Conservation (phyloP, 2,113 vertebrate genomes). For the Rhinolophus ferrumequinum region DNA sequence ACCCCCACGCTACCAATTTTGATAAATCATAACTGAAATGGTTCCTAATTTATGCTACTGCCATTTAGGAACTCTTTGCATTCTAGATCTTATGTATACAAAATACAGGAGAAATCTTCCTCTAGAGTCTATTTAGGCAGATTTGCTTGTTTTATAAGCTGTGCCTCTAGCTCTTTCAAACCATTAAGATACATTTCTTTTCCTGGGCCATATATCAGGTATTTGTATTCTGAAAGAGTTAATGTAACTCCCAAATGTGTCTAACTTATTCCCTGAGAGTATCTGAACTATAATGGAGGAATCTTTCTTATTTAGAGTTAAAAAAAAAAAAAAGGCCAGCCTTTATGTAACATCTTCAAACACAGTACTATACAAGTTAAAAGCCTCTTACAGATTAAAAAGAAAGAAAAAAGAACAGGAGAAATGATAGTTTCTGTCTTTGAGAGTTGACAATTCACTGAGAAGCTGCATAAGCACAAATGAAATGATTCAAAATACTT, state of each 20-base stretch:
- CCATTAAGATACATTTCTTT: neutral
- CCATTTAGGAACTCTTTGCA: neutral
- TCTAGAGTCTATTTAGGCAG: neutral
- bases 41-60: neutral
- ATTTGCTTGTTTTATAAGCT: neutral
- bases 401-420: neutral
- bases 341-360: constrained; percentile 31
- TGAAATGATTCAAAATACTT: neutral
- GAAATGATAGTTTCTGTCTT: neutral
- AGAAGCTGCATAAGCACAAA: neutral
- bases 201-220: neutral
- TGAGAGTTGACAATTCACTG: neutral
- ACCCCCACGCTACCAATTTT: neutral
- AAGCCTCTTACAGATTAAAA: constrained; percentile 32
- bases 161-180: neutral
- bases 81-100: neutral
- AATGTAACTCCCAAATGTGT: neutral
- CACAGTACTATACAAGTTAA: neutral
- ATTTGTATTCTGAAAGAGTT: constrained; percentile 51
- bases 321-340: neutral
- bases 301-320: neutral
- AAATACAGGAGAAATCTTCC: neutral
- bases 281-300: neutral
- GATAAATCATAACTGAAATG: neutral
- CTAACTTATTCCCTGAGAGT: neutral